Base-by-base conservation (phyloP, 2,113 vertebrate genomes). In the Corythoichthys haematopterus region DNA sequence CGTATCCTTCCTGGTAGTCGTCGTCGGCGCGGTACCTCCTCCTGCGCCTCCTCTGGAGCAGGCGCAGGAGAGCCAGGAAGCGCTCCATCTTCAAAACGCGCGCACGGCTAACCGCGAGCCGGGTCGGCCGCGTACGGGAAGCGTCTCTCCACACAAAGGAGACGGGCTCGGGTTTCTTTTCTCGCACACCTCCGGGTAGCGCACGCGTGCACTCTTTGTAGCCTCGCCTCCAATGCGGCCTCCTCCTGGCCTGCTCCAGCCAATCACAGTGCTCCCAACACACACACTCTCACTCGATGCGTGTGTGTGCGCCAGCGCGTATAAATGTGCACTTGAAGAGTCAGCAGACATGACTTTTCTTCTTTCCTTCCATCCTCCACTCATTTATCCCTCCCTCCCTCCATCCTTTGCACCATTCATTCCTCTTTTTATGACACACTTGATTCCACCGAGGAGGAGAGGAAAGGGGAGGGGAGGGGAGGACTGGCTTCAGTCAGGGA, bases 1-100 rank as follows among this genome's bases (percentile, higher is more conserved):
- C 97, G 3, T 99, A 99, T 61, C 97, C 97, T 87, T 99, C 97
- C 15, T 98, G 97, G 91, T 99, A 99, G 88, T 98, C 96, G 90
- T 99, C 97, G 85, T 97, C 97, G 0, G 96, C 95, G 16, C 95
- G 93, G 89, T 99, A 99, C 92, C 96, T 96, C 92, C 97, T 98
- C 66, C 96, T 93, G 85, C 97, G 94, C 84, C 96, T 94, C 83
- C 95, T 92, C 76, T 94, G 87, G 75, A 99, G 95, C 83, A 96
- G 94, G 83, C 92, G 95, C 87, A 99, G 94, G 61, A 99, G 95
- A 74, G 94, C 94, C 88, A 96, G 82, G 88, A 99, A 96, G 80
- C 95, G 93, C 65, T 99, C 97, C 97, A 99, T 97, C 70, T 77
- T 36, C 46, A 37, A 51, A 14, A 5, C 48, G 6, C 48, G 4